Evolutionary conservation across 2,888 invertebrate genomes (phyloP), one percentile per base, ranked within the genome.

Genomic region (Limnephilus auricula): DNA sequence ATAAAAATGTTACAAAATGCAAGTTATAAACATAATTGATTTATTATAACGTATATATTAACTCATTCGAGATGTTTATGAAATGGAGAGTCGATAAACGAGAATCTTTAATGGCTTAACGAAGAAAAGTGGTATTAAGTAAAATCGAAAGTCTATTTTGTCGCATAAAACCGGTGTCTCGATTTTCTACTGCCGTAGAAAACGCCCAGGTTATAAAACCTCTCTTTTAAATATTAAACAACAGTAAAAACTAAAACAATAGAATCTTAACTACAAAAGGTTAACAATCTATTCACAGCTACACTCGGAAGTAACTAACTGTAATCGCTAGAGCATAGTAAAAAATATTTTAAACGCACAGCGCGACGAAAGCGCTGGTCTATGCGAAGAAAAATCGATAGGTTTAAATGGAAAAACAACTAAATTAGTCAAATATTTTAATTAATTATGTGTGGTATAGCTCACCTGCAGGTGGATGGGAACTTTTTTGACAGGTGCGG

Each of bases 401-500:
- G 85, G 50, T 85, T 89, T 89, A 37, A 89, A 89, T 89, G 89
- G 89, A 89, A 89, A 45, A 40, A 37, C 30, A 18, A 91, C 80
- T 78, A 79, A 65, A 65, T 9, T 9, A 25, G 25, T 25, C 65
- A 25, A 6, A 80, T 32, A 45, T 30, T 18, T 32, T 30, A 18
- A 15, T 50, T 18, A 86, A 50, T 32, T 88, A 12, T 65, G 50
- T 12, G 15, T 9, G 79, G 78, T 37, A 83, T 65, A 30, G 90
- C 90, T 90, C 40, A 99, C 98, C 97, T 98, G 98, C 94, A 98
- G 96, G 95, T 99, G 99, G 94, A 99, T 98, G 92, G 99, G 99
- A 92, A 99, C 98, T 96, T 99, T 99, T 95, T 99, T 99, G 93
- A 99, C 98, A 93, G 98, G 98, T 93, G 98, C 98, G 94, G 97